A percentile compares a stretch with the other conserved stretches of the same genome.
Conservation (phyloP, 1,140 invertebrate genomes). For the Drosophila athabasca region DNA sequence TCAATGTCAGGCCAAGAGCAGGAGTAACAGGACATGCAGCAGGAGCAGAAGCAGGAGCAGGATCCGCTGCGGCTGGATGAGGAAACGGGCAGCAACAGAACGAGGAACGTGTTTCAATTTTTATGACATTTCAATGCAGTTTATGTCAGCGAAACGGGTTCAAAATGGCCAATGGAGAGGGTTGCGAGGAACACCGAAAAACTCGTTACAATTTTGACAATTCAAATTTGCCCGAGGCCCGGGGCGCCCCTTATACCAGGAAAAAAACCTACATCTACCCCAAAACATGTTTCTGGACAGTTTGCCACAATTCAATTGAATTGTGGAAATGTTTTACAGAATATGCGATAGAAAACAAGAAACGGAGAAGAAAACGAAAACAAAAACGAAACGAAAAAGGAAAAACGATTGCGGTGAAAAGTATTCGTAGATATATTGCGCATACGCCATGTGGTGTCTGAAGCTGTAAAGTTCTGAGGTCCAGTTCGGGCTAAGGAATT, state of each 20-base stretch:
- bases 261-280: slow-evolving; percentile 11
- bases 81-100: slow-evolving; percentile 43
- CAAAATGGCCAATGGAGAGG: slow-evolving; percentile 36
- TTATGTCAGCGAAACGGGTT: slow-evolving; percentile 75
- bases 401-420: slow-evolving; percentile 16
- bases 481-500: slow-evolving; percentile 19
- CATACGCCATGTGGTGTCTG: slow-evolving; percentile 36
- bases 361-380: not conserved
- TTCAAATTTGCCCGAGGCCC: slow-evolving; percentile 26
- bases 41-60: not conserved
- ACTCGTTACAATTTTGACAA: slow-evolving; percentile 55
- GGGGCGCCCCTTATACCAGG: no score
- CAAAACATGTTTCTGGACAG: slow-evolving; percentile 40
- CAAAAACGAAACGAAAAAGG: not conserved
- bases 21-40: not conserved
- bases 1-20: slow-evolving; percentile 62
- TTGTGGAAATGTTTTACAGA: slow-evolving; percentile 33
- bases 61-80: not conserved
- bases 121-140: slow-evolving; percentile 82
- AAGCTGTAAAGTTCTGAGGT: not conserved
- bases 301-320: slow-evolving; percentile 53
- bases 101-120: slow-evolving; percentile 77
- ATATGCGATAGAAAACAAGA: not conserved
- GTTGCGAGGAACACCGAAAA: slow-evolving; percentile 12
- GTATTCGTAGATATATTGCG: slow-evolving; percentile 7